Conservation (phyloP, 2,113 vertebrate species). For the Chaetops frenatus region DNA sequence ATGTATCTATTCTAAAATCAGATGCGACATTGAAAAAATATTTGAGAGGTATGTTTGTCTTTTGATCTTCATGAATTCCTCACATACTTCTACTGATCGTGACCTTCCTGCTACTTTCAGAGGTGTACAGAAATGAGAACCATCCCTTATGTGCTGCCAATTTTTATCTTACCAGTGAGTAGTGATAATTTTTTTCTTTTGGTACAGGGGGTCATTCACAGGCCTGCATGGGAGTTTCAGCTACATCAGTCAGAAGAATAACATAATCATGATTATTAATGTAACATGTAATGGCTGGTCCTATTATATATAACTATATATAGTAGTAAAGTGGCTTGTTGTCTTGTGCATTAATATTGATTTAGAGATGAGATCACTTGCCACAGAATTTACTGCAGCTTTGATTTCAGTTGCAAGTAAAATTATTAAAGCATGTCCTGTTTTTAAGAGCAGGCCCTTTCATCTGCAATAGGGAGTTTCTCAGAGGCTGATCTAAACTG, state of each 20-base stretch:
- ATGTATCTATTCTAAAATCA: slow-evolving; percentile 30
- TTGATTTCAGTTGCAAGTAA: neutral
- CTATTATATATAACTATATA: neutral
- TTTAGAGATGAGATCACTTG: neutral
- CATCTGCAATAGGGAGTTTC: neutral
- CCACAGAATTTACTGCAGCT: neutral
- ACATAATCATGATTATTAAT: neutral
- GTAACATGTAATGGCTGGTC: neutral
- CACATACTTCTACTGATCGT: slow-evolving; percentile 25
- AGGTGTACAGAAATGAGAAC: slow-evolving; percentile 49
- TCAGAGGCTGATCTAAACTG: neutral
- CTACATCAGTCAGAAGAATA: neutral
- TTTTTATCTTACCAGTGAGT: slow-evolving; percentile 40
- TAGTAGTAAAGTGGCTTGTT: neutral
- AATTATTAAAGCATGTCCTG: neutral
- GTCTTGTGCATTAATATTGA: neutral
- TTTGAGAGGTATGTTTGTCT: slow-evolving; percentile 35
- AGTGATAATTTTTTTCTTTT: neutral
- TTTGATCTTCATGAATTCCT: slow-evolving; percentile 55
- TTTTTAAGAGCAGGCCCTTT: neutral
- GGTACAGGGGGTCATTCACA: neutral
- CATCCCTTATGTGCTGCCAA: slow-evolving; percentile 23
- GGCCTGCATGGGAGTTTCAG: neutral
- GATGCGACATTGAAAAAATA: neutral
- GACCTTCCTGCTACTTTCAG: slow-evolving; percentile 46